Evolutionary conservation across 2,888 invertebrate genomes (phyloP).

Genomic region (Drosophila merina): DNA sequence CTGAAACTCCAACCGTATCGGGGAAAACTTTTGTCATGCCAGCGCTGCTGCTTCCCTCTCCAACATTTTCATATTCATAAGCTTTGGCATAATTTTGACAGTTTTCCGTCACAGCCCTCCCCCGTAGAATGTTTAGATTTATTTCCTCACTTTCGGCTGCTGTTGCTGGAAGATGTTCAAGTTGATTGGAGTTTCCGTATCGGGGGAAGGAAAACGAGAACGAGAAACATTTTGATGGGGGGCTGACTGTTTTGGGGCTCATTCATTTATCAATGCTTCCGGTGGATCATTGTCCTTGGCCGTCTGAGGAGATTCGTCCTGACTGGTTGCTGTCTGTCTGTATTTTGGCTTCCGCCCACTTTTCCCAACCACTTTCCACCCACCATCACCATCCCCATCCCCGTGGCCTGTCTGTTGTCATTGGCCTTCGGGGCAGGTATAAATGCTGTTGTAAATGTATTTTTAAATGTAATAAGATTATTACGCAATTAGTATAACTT

Average conservation of each 20-base stretch:
- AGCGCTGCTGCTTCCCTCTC: neutral
- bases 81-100: slow-evolving; percentile 75
- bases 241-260: slow-evolving; percentile 27
- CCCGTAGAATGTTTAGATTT: slow-evolving; percentile 69
- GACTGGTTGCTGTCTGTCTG: slow-evolving; percentile 51
- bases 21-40: slow-evolving; percentile 54
- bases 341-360: slow-evolving; percentile 1
- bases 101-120: slow-evolving; percentile 54
- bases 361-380: neutral
- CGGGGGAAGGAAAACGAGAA: slow-evolving; percentile 6
- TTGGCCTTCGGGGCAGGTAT: slow-evolving; percentile 68
- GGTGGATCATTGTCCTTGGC: slow-evolving; percentile 52
- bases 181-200: slow-evolving; percentile 41
- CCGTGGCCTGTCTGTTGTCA: slow-evolving; percentile 22
- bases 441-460: slow-evolving; percentile 77
- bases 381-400: neutral
- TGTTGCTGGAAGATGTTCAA: slow-evolving; percentile 37
- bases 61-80: slow-evolving; percentile 71
- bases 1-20: slow-evolving; percentile 6
- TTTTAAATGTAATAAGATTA: slow-evolving; percentile 79
- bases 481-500: slow-evolving; percentile 77
- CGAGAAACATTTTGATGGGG: slow-evolving; percentile 1
- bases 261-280: slow-evolving; percentile 78
- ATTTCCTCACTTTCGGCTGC: slow-evolving; percentile 59
- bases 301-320: slow-evolving; percentile 20